Evolutionary conservation across 2,888 invertebrate species (phyloP).

Genomic region (Dugesia japonica): DNA sequence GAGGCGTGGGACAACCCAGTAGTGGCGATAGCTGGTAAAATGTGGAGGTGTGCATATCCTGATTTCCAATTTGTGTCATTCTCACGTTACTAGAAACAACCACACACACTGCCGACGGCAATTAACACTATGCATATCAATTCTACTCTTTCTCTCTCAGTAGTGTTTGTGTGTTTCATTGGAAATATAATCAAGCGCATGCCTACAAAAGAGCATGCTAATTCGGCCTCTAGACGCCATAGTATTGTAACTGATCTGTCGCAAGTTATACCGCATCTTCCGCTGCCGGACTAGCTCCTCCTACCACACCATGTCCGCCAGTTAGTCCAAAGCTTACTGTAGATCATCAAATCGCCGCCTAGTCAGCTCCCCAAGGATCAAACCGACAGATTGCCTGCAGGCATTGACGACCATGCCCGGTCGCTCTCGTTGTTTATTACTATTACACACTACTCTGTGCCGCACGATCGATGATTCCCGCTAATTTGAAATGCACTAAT

Average conservation of each 20-base stretch:
- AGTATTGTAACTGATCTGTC: slow-evolving; percentile 20
- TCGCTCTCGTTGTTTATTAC: slow-evolving; percentile 4
- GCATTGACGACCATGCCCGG: slow-evolving; percentile 9
- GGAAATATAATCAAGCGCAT: not conserved
- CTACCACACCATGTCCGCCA: slow-evolving; percentile 20
- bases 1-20: slow-evolving; percentile 20
- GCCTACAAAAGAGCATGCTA: slow-evolving; percentile 2
- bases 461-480: slow-evolving; percentile 13
- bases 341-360: slow-evolving; percentile 20
- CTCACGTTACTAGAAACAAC: slow-evolving; percentile 11
- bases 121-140: not conserved
- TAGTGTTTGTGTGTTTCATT: not conserved
- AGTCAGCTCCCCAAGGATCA: slow-evolving; percentile 20
- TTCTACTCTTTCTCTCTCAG: not conserved
- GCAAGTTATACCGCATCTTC: slow-evolving; percentile 20
- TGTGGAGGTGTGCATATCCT: slow-evolving; percentile 14
- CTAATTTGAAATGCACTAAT: slow-evolving; percentile 20
- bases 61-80: slow-evolving; percentile 20
- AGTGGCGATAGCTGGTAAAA: slow-evolving; percentile 14
- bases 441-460: slow-evolving; percentile 20
- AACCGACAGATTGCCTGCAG: slow-evolving; percentile 20
- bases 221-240: slow-evolving; percentile 20
- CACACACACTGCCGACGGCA: not conserved
- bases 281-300: slow-evolving; percentile 16
- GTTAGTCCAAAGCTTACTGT: slow-evolving; percentile 20